A percentile compares a stretch with the other conserved stretches of the same genome.
These are phyloP conservation scores for Oreohelix idahoensis DNA, from an alignment of 1,140 invertebrate species.

Conservation along the genomic window DNA sequence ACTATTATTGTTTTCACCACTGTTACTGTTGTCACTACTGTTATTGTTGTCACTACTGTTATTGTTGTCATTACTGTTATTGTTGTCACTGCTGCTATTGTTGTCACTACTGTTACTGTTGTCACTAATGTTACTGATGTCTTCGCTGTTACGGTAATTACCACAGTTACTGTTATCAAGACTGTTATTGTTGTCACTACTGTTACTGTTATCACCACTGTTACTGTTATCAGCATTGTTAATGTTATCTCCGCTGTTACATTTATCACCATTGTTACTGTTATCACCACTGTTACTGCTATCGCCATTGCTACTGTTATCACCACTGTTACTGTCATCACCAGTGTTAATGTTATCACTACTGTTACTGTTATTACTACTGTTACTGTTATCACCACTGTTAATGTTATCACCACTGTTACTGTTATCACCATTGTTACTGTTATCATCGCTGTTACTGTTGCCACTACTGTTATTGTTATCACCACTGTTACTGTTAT, in stretches of 20 bases:
- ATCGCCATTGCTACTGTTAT: background rate
- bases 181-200: background rate
- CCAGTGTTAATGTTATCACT: background rate
- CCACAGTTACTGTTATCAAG: background rate
- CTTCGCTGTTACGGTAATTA: background rate
- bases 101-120: background rate
- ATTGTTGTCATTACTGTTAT: background rate
- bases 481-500: background rate
- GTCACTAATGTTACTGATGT: background rate
- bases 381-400: background rate
- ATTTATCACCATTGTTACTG: background rate
- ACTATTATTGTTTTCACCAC: background rate
- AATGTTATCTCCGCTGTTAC: background rate
- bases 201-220: background rate
- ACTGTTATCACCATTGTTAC: background rate
- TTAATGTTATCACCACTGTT: background rate
- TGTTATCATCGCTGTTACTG: background rate
- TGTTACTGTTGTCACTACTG: background rate
- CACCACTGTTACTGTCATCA: background rate
- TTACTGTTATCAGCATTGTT: background rate
- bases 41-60: background rate
- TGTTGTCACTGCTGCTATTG: background rate
- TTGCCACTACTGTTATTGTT: background rate
- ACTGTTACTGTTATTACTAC: background rate
- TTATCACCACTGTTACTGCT: background rate